phyloP scores from a whole-genome alignment of 2,797 vertebrate species.

The Iguana delicatissima region DNA sequence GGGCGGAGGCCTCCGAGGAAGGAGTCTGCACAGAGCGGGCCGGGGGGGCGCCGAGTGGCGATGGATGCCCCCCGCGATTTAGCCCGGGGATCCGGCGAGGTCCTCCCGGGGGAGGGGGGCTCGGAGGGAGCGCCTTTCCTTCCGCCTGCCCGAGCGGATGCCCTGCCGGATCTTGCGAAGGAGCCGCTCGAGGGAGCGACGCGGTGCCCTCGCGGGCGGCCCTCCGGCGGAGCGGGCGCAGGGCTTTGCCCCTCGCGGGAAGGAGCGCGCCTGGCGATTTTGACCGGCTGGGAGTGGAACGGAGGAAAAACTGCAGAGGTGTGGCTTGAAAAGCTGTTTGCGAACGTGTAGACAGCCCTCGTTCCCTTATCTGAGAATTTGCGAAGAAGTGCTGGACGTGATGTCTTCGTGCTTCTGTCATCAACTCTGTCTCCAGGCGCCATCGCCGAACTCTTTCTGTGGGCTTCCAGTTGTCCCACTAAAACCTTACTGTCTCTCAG shows the following conservation, averaged over 20 bases:
- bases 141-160: neutral
- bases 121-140: neutral
- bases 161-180: neutral
- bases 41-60: too few species aligned
- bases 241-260: neutral
- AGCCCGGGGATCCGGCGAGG: neutral
- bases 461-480: neutral
- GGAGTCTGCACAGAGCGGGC: neutral
- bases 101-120: neutral
- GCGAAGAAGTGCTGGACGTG: neutral
- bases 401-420: neutral
- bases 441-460: too few species aligned
- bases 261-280: too few species aligned
- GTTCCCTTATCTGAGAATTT: neutral
- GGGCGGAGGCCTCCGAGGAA: neutral
- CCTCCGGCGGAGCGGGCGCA: neutral
- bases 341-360: neutral
- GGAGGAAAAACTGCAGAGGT: neutral
- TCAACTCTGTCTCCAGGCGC: too few species aligned
- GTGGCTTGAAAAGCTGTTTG: neutral
- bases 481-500: neutral
- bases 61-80: neutral
- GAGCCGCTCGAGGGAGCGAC: neutral
- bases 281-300: neutral
- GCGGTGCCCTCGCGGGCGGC: neutral